Percentiles rank a stretch among this genome's conserved stretches.
phyloP scores from a whole-genome alignment of 37 sponge, comb jelly and placozoan genomes.

The Spongia lamella region DNA sequence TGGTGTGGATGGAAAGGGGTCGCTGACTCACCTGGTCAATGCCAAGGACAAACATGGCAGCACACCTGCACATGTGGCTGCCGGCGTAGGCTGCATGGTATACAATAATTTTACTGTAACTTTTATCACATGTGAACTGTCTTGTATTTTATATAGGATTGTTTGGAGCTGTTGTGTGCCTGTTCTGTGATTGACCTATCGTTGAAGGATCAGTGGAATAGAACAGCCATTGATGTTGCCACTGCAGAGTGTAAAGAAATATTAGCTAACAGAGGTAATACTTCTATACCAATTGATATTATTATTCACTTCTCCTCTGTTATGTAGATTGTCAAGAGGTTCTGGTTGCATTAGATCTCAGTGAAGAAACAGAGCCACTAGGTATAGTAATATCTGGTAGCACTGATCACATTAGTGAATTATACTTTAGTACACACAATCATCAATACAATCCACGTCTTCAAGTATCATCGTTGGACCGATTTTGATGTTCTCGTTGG shows the following conservation, averaged over 20 bases:
- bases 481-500: slow-evolving; percentile 45
- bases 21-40: slow-evolving; percentile 36
- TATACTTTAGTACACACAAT: not conserved
- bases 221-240: slow-evolving; percentile 60
- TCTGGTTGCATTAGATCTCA: not conserved
- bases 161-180: slow-evolving; percentile 68
- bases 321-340: slow-evolving; percentile 27
- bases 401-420: no score
- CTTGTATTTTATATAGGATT: slow-evolving; percentile 23
- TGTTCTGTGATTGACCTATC: slow-evolving; percentile 40
- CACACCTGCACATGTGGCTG: slow-evolving; percentile 38
- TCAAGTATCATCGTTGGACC: slow-evolving; percentile 36
- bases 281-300: no score
- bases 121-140: not conserved
- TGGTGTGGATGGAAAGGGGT: slow-evolving; percentile 6
- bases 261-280: slow-evolving; percentile 57
- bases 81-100: slow-evolving; percentile 7
- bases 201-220: slow-evolving; percentile 55
- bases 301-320: not conserved
- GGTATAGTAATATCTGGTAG: not conserved
- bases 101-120: slow-evolving; percentile 1
- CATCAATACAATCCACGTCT: slow-evolving; percentile 16
- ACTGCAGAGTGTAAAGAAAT: slow-evolving; percentile 52
- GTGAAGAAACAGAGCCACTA: not conserved
- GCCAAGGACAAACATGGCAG: slow-evolving; percentile 30